phyloP scores from a whole-genome alignment of 2,888 invertebrate species.

The Drosophila putrida region DNA sequence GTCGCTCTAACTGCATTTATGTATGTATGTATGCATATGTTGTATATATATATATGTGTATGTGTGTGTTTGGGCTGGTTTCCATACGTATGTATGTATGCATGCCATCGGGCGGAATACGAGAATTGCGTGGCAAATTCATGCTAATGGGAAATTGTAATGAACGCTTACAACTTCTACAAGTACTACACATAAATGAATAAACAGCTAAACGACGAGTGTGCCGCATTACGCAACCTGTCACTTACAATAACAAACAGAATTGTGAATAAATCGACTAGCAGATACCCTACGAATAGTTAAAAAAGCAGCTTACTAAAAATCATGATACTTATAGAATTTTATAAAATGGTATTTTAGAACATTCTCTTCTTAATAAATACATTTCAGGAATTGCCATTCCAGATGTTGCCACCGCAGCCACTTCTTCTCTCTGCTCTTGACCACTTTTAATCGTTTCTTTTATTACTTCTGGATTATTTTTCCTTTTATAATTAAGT shows the following conservation, averaged over 20 bases:
- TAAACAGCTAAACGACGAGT: constrained; percentile 53
- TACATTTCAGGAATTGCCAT: too few species aligned
- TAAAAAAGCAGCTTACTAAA: not conserved
- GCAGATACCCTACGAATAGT: not conserved
- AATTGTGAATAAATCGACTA: not conserved
- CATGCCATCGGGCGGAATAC: constrained; percentile 18
- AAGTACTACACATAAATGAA: constrained; percentile 62
- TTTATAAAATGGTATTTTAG: too few species aligned
- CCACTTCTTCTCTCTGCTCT: too few species aligned
- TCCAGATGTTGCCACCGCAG: too few species aligned
- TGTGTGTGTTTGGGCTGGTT: not conserved
- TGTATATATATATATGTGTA: not conserved
- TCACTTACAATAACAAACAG: constrained; percentile 36
- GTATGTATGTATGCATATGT: not conserved
- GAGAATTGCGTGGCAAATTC: constrained; percentile 61
- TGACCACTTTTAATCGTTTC: too few species aligned
- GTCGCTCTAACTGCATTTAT: not conserved
- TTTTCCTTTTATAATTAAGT: too few species aligned
- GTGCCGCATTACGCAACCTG: constrained; percentile 56
- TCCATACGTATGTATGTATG: not conserved
- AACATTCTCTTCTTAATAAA: too few species aligned
- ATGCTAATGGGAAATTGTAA: constrained; percentile 67
- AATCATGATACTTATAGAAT: too few species aligned
- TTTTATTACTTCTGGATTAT: too few species aligned
- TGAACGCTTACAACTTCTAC: constrained; percentile 65